Percentiles rank a stretch among this genome's conserved stretches.
These are phyloP conservation scores for Epistrophella euchroma DNA, from an alignment of 2,888 invertebrate genomes.

Conservation along the genomic window DNA sequence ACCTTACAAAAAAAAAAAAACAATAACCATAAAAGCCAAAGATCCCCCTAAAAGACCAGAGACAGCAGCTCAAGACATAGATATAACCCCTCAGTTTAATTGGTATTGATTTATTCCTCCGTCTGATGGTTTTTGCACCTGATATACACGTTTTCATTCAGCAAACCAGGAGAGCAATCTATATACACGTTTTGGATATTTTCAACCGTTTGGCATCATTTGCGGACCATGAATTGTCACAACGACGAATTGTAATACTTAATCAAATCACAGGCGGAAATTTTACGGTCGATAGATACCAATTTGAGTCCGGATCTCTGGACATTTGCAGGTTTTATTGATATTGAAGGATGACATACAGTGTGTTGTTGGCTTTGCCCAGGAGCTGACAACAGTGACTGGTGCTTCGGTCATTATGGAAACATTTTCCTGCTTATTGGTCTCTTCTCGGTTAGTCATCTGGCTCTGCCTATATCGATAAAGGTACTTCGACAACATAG, in stretches of 20 bases:
- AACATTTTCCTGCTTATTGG: slow-evolving; percentile 28
- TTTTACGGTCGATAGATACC: slow-evolving; percentile 72
- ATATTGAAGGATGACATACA: slow-evolving; percentile 61
- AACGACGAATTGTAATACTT: slow-evolving; percentile 72
- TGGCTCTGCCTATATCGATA: neutral
- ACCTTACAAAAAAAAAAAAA: too few relatives aligned
- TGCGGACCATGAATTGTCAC: slow-evolving; percentile 64
- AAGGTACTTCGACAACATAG: slow-evolving; percentile 9
- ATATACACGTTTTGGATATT: slow-evolving; percentile 11
- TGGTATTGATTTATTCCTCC: slow-evolving; percentile 70
- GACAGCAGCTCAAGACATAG: slow-evolving; percentile 39
- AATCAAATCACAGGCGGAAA: slow-evolving; percentile 72
- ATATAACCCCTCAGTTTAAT: slow-evolving; percentile 59
- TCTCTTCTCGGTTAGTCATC: neutral
- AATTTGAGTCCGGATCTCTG: slow-evolving; percentile 52
- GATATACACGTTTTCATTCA: neutral
- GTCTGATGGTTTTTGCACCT: slow-evolving; percentile 7
- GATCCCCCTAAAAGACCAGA: slow-evolving; percentile 26
- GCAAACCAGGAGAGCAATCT: neutral
- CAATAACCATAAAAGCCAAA: slow-evolving; percentile 50
- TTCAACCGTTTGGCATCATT: slow-evolving; percentile 54
- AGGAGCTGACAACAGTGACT: slow-evolving; percentile 14
- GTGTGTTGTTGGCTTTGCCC: slow-evolving; percentile 21
- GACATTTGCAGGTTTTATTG: slow-evolving; percentile 69
- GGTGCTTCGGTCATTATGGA: slow-evolving; percentile 42